Evolutionary conservation across 2,113 vertebrate genomes (phyloP).

Genomic region (Hiodon tergisus): DNA sequence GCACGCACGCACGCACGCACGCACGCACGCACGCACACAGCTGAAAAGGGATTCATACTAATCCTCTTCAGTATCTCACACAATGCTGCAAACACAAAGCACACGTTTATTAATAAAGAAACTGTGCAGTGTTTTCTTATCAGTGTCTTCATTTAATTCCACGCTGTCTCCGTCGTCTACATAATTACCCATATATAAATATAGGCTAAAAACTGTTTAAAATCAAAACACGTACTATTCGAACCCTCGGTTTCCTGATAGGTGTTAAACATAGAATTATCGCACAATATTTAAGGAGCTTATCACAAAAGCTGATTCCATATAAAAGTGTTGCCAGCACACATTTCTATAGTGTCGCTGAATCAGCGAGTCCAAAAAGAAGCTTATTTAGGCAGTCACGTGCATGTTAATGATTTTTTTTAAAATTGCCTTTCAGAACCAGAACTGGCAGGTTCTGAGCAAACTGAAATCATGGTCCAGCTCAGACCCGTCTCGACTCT

Average conservation of each 20-base stretch:
- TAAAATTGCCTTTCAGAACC: background rate
- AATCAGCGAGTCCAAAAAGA: constrained; percentile 1
- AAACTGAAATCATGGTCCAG: too few species aligned
- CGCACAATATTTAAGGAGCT: constrained; percentile 28
- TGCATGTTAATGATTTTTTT: constrained; percentile 34
- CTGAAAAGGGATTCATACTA: too few species aligned
- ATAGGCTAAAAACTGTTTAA: background rate
- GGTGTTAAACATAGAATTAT: constrained; percentile 30
- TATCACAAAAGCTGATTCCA: constrained; percentile 19
- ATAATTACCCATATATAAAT: constrained; percentile 6
- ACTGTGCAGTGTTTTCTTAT: too few species aligned
- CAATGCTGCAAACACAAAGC: too few species aligned
- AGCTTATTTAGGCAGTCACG: constrained; percentile 20
- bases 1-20: background rate
- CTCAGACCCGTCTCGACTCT: too few species aligned
- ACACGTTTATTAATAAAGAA: too few species aligned
- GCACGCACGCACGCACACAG: too few species aligned
- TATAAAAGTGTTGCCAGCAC: background rate
- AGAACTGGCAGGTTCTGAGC: too few species aligned
- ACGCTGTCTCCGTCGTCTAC: too few species aligned
- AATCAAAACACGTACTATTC: constrained; percentile 30
- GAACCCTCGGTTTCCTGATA: constrained; percentile 25
- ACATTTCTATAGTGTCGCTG: constrained; percentile 8
- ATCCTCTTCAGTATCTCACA: background rate
- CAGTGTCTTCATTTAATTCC: too few species aligned